phyloP scores from a whole-genome alignment of 2,888 invertebrate genomes.

The Chloromyia formosa region DNA sequence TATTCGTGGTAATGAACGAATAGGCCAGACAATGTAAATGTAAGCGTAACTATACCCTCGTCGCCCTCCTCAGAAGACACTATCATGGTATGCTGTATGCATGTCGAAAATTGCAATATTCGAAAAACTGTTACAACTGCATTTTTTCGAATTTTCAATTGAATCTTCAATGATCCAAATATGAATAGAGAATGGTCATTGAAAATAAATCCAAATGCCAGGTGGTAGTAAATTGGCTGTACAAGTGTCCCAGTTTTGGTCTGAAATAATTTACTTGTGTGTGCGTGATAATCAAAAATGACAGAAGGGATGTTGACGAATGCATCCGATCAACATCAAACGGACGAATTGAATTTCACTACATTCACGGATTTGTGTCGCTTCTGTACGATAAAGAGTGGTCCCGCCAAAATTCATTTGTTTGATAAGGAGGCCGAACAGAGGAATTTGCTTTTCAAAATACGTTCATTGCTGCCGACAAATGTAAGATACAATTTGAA shows the following conservation, averaged over 20 bases:
- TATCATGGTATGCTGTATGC: background rate
- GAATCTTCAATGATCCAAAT: background rate
- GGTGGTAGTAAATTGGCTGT: slow-evolving; percentile 2
- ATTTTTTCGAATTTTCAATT: no score
- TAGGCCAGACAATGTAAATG: slow-evolving; percentile 43
- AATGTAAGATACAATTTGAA: slow-evolving; percentile 67
- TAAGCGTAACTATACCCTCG: slow-evolving; percentile 17
- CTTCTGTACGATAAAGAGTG: slow-evolving; percentile 75
- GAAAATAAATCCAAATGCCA: slow-evolving; percentile 2
- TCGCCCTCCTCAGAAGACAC: no score
- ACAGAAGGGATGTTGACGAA: slow-evolving; percentile 58
- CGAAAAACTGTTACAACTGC: background rate
- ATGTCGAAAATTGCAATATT: background rate
- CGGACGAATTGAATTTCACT: slow-evolving; percentile 71
- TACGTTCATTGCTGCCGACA: slow-evolving; percentile 74
- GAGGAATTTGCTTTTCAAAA: slow-evolving; percentile 74
- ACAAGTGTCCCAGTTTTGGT: background rate
- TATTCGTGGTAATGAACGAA: slow-evolving; percentile 34
- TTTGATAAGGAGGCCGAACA: slow-evolving; percentile 79
- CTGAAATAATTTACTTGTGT: slow-evolving; percentile 14
- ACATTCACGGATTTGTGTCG: slow-evolving; percentile 76
- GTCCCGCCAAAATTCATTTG: slow-evolving; percentile 73
- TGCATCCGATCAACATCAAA: slow-evolving; percentile 54
- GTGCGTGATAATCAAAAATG: slow-evolving; percentile 44
- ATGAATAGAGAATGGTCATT: slow-evolving; percentile 2